Evolutionary conservation across 2,797 vertebrate genomes (phyloP), one percentile per base, ranked within the genome.

Genomic region (Mormyrus hasselquistii): DNA sequence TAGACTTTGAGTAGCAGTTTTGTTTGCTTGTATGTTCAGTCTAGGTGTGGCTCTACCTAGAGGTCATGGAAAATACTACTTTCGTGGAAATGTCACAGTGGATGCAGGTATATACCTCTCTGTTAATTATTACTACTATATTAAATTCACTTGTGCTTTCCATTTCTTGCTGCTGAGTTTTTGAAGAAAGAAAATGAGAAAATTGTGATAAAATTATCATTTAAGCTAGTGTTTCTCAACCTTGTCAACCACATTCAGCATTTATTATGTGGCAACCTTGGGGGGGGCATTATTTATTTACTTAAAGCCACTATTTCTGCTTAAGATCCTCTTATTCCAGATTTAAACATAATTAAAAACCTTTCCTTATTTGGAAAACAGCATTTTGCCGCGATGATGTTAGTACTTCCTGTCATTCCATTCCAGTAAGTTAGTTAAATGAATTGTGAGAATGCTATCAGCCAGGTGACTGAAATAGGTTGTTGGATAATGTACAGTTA

Each of bases 61-160:
- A 95, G 98, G 98, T 90, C 98, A 99, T 38, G 98, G 98, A 52
- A 99, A 99, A 92, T 99, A 97, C 92, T 98, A 99, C 95, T 98
- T 99, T 95, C 97, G 97, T 93, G 98, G 98, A 90, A 99, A 99
- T 1, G 97, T 99, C 34, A 97, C 98, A 44, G 93, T 98, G 14
- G 98, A 99, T 92, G 96, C 98, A 94, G 98, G 98, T 99, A 95
- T 92, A 92, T 57, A 55, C 89, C 52, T 83, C 12, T 34, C 22
- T 86, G 14, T 29, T 55, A 10, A 47, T 86, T 34, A 57, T 38
- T 29, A 53, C 52, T 86, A 3, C 12, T 86, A 86, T 55, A 86
- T 10, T 38, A 86, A 29, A 44, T 16, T 83, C 47, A 82, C 4
- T 7, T 65, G 62, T 65, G 25, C 22, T 65, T 65, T 65, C 9